Evolutionary conservation across 2,797 vertebrate species (phyloP).

Genomic region (Fundulus diaphanus): DNA sequence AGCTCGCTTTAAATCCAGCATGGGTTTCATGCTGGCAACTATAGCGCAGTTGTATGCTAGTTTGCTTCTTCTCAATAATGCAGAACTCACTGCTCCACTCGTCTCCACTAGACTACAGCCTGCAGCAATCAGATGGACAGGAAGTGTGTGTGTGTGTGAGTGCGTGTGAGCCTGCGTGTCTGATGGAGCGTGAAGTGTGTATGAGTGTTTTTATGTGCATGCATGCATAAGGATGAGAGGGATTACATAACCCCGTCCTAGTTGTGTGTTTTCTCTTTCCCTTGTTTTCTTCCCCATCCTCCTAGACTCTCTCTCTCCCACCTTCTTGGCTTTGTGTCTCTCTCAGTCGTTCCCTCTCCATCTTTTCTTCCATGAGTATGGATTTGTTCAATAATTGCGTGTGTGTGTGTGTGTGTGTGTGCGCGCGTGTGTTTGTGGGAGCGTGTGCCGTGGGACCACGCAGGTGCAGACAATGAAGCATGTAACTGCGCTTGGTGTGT

Average conservation of each 20-base stretch:
- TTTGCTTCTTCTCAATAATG: conserved; percentile 80
- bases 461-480: conserved; percentile 46
- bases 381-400: no score
- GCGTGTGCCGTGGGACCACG: conserved; percentile 10
- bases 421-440: conserved; percentile 15
- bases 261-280: conserved; percentile 65
- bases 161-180: conserved; percentile 62
- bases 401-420: not conserved
- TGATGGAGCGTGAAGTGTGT: conserved; percentile 75
- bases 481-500: conserved; percentile 13
- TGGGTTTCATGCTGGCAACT: conserved; percentile 34
- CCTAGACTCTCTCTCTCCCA: conserved; percentile 31
- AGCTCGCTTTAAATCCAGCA: conserved; percentile 44
- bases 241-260: conserved; percentile 80
- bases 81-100: conserved; percentile 71
- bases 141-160: conserved; percentile 37
- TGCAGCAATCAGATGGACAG: conserved; percentile 78
- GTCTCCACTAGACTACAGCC: conserved; percentile 66
- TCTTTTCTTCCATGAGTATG: conserved; percentile 19
- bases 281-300: conserved; percentile 57
- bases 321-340: conserved; percentile 21
- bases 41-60: conserved; percentile 61
- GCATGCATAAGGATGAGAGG: conserved; percentile 75
- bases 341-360: conserved; percentile 16
- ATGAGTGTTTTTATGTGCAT: conserved; percentile 69